Percentiles rank a stretch among this genome's conserved stretches.
Conservation (phyloP, 2,797 vertebrate genomes). For the Vireo griseus region DNA sequence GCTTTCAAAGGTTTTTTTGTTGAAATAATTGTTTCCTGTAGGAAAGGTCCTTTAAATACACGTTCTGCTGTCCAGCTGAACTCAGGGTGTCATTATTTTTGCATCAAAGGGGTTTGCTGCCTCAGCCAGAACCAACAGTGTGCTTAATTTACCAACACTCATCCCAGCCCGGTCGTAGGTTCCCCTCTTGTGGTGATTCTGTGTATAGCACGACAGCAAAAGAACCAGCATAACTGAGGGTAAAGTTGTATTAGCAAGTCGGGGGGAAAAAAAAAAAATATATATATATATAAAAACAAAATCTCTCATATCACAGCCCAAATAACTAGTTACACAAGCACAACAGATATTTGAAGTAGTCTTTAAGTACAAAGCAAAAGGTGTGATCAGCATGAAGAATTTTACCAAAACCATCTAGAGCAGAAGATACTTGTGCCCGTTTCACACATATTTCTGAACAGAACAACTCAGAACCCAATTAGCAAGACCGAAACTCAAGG, state of each 20-base stretch:
- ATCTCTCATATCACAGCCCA: neutral
- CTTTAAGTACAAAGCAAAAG: neutral
- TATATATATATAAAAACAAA: fast-evolving
- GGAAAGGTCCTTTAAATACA: neutral
- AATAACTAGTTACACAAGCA: neutral
- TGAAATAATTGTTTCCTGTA: neutral
- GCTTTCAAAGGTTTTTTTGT: neutral
- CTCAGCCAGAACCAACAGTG: neutral
- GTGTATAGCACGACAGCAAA: neutral
- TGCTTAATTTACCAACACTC: neutral
- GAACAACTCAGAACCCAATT: neutral
- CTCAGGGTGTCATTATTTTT: neutral
- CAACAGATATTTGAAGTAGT: neutral
- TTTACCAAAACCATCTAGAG: neutral
- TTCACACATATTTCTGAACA: neutral
- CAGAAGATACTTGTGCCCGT: fast-evolving
- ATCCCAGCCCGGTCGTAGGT: neutral
- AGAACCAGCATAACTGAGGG: neutral
- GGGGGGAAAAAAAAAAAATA: neutral
- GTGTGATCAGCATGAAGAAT: neutral
- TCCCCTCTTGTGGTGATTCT: slow-evolving; percentile 61
- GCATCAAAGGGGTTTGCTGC: neutral
- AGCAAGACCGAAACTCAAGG: slow-evolving; percentile 11
- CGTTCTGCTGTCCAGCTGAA: neutral
- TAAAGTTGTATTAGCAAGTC: neutral